Conservation (phyloP, 2,113 vertebrate species). For the Oncorhynchus mykiss region DNA sequence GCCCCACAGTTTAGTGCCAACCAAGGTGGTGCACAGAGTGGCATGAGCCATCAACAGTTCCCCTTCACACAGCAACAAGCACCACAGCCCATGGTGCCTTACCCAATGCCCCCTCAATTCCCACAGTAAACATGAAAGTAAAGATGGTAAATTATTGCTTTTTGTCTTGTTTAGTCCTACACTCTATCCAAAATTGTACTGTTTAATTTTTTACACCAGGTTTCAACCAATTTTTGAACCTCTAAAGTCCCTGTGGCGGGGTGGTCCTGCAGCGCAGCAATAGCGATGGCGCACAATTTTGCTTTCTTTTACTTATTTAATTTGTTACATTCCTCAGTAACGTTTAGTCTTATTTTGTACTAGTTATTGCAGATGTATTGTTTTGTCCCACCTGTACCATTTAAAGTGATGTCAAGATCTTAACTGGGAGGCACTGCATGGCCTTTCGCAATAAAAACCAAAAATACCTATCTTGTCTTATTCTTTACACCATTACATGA, state of each 20-base stretch:
- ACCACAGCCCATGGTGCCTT: slow-evolving; percentile 82
- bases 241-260: slow-evolving; percentile 41
- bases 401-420: slow-evolving; percentile 84
- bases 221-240: slow-evolving; percentile 54
- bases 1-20: slow-evolving; percentile 81
- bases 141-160: slow-evolving; percentile 70
- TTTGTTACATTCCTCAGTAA: slow-evolving; percentile 94
- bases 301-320: slow-evolving; percentile 79
- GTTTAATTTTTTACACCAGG: slow-evolving; percentile 60
- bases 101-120: slow-evolving; percentile 92
- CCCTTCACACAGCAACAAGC: slow-evolving; percentile 82
- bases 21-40: slow-evolving; percentile 83
- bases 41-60: slow-evolving; percentile 85
- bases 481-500: background rate
- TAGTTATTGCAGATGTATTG: slow-evolving; percentile 83
- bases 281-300: slow-evolving; percentile 79
- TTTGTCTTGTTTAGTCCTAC: slow-evolving; percentile 55
- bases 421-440: slow-evolving; percentile 70
- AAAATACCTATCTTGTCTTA: background rate
- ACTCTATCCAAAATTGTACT: slow-evolving; percentile 52
- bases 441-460: slow-evolving; percentile 70
- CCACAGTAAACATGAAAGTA: slow-evolving; percentile 82
- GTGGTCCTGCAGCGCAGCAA: slow-evolving; percentile 89
- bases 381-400: slow-evolving; percentile 82
- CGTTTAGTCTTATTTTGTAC: slow-evolving; percentile 85